A percentile compares a stretch with the other conserved stretches of the same genome.
phyloP scores from a whole-genome alignment of 2,888 invertebrate species.

The Gymnocheta viridis region DNA sequence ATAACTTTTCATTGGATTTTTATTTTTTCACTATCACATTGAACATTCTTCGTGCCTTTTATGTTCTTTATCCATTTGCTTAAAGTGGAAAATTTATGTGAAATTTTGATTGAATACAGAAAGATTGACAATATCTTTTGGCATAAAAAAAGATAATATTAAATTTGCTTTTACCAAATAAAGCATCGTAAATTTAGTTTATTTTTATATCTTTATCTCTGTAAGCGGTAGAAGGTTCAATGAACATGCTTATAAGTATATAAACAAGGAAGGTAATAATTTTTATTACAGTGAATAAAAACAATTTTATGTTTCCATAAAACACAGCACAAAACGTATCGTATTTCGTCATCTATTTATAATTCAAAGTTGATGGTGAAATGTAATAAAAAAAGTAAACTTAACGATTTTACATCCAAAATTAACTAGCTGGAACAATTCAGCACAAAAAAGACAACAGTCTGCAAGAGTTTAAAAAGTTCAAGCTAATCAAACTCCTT shows the following conservation, averaged over 20 bases:
- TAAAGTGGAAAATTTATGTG: neutral
- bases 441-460: too few relatives aligned
- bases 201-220: neutral
- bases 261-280: neutral
- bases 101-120: neutral
- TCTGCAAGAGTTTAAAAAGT: too few relatives aligned
- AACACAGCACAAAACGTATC: neutral
- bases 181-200: neutral
- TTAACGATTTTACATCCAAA: neutral
- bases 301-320: neutral
- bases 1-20: neutral
- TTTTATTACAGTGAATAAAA: conserved; percentile 34
- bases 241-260: neutral
- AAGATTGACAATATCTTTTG: neutral
- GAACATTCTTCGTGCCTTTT: neutral
- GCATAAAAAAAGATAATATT: neutral
- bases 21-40: neutral
- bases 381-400: neutral
- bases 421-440: too few relatives aligned
- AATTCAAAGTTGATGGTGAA: neutral
- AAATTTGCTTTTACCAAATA: neutral
- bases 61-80: neutral
- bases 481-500: too few relatives aligned
- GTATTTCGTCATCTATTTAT: conserved; percentile 15
- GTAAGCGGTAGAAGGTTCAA: neutral